Evolutionary conservation across 2,797 vertebrate species (phyloP).

Genomic region (Sebastiscus tertius): DNA sequence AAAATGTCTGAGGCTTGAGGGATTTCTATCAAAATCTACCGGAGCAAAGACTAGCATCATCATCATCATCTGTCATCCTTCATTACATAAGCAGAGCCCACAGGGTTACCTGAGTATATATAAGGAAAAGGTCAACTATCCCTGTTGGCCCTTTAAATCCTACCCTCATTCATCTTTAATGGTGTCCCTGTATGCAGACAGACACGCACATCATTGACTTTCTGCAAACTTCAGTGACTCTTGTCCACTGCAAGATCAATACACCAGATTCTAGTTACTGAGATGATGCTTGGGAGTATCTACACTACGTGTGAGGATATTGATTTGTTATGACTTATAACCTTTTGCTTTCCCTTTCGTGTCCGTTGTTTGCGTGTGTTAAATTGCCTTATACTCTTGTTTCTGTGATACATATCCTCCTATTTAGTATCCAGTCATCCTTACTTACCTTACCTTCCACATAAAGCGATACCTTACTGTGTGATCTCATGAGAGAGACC

Average conservation of each 20-base stretch:
- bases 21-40: background rate
- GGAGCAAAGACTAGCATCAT: background rate
- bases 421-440: background rate
- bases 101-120: constrained; percentile 13
- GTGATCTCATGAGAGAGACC: background rate
- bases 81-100: background rate
- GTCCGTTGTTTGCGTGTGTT: background rate
- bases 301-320: background rate
- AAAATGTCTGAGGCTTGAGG: background rate
- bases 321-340: background rate
- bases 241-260: constrained; percentile 18
- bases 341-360: background rate
- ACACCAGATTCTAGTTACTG: background rate
- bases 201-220: constrained; percentile 28
- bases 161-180: constrained; percentile 27
- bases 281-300: background rate
- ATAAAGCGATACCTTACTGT: background rate
- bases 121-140: constrained; percentile 32
- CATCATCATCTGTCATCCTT: background rate
- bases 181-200: constrained; percentile 3
- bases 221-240: constrained; percentile 11
- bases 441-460: no score
- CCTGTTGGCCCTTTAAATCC: constrained; percentile 1
- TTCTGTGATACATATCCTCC: background rate
- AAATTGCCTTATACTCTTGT: background rate